These are phyloP conservation scores for Calameuta pallipes DNA, from an alignment of 2,888 invertebrate species.

Conservation along the genomic window DNA sequence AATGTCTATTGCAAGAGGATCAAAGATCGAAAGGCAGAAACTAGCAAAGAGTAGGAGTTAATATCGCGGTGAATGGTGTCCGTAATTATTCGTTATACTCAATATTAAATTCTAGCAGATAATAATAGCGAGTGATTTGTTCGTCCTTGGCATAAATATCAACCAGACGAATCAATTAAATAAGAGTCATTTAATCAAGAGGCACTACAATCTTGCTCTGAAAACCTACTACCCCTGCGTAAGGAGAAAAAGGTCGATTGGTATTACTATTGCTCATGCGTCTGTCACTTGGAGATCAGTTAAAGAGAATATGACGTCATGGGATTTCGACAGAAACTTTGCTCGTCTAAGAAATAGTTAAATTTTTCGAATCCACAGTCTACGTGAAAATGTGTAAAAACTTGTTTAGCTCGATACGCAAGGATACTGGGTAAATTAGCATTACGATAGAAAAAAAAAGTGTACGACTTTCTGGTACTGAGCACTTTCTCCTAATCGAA, in stretches of 20 bases:
- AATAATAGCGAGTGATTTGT: not conserved
- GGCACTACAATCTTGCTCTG: not conserved
- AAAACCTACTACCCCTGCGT: not conserved
- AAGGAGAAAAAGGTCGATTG: not conserved
- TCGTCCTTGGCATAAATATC: slow-evolving; percentile 9
- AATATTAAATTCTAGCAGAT: not conserved
- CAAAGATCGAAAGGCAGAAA: not conserved
- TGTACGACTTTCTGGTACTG: not conserved
- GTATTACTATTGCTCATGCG: not conserved
- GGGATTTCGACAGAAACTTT: not conserved
- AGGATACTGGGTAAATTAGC: not conserved
- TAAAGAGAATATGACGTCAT: not conserved
- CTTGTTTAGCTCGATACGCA: not conserved
- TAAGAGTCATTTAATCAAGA: not conserved
- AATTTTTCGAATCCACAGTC: not conserved
- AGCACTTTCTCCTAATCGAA: slow-evolving; percentile 4
- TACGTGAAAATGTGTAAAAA: not conserved
- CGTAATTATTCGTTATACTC: not conserved
- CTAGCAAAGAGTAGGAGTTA: not conserved
- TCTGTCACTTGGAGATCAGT: not conserved
- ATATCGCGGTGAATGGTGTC: not conserved
- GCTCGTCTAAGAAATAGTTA: not conserved
- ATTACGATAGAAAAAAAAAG: not conserved
- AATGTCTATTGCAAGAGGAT: not conserved
- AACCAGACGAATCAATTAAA: slow-evolving; percentile 11